phyloP scores from a whole-genome alignment of 2,888 invertebrate genomes.

The Mellilla xanthometata region DNA sequence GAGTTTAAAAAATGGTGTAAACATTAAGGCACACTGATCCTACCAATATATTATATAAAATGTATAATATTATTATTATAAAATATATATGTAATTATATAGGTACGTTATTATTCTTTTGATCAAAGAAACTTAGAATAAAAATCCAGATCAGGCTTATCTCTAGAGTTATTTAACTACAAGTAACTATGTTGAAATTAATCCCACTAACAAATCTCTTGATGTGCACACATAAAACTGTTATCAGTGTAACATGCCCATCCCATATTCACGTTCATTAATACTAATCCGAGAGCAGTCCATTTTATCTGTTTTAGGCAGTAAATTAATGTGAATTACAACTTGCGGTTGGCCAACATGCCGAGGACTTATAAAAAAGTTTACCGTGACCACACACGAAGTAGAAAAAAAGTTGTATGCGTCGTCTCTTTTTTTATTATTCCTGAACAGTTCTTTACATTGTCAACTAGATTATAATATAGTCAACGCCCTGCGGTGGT shows the following conservation, averaged over 20 bases:
- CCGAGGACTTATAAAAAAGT: slow-evolving; percentile 44
- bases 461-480: neutral
- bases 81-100: too few relatives aligned
- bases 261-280: slow-evolving; percentile 46
- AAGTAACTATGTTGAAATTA: neutral
- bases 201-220: slow-evolving; percentile 26
- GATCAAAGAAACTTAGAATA: too few relatives aligned
- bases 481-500: too few relatives aligned
- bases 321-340: slow-evolving; percentile 54
- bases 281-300: slow-evolving; percentile 52
- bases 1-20: too few relatives aligned
- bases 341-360: slow-evolving; percentile 56
- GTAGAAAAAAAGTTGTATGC: slow-evolving; percentile 31
- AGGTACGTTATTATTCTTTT: too few relatives aligned
- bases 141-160: too few relatives aligned
- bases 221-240: slow-evolving; percentile 37
- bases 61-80: too few relatives aligned
- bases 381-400: slow-evolving; percentile 61
- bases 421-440: neutral
- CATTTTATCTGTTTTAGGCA: slow-evolving; percentile 53
- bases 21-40: too few relatives aligned
- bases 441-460: too few relatives aligned
- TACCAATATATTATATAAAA: too few relatives aligned
- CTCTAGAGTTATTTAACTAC: too few relatives aligned
- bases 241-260: slow-evolving; percentile 43